Evolutionary conservation across 1,140 invertebrate species (phyloP).

Genomic region (Procambarus clarkii): DNA sequence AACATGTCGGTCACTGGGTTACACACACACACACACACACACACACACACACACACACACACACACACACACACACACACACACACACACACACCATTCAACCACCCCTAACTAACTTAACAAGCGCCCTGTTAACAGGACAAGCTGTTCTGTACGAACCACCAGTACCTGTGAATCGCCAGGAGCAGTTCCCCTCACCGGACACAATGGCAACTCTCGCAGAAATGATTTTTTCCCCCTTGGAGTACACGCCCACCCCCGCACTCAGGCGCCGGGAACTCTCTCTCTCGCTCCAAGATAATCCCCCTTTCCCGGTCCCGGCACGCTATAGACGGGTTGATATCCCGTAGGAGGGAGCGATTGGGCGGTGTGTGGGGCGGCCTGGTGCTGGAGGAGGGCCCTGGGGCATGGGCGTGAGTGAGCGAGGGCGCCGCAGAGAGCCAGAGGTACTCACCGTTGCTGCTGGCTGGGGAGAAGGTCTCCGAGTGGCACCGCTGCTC

Average conservation of each 20-base stretch:
- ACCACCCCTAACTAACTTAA: no score
- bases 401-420: background rate
- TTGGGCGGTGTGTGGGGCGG: background rate
- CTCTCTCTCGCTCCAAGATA: no score
- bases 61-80: no score
- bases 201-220: background rate
- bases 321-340: no score
- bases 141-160: no score
- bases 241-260: background rate
- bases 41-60: background rate
- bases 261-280: background rate
- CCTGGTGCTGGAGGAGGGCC: background rate
- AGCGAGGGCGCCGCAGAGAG: background rate
- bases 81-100: no score
- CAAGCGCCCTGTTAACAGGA: no score
- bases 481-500: constrained; percentile 37
- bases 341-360: background rate
- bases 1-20: background rate
- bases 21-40: background rate
- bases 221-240: background rate
- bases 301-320: background rate
- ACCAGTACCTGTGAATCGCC: no score
- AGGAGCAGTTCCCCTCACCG: no score
- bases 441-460: constrained; percentile 48
- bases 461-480: constrained; percentile 48